Percentiles rank a stretch among this genome's conserved stretches.
These are phyloP conservation scores for Erpetoichthys calabaricus DNA, from an alignment of 2,797 vertebrate genomes.

Conservation along the genomic window DNA sequence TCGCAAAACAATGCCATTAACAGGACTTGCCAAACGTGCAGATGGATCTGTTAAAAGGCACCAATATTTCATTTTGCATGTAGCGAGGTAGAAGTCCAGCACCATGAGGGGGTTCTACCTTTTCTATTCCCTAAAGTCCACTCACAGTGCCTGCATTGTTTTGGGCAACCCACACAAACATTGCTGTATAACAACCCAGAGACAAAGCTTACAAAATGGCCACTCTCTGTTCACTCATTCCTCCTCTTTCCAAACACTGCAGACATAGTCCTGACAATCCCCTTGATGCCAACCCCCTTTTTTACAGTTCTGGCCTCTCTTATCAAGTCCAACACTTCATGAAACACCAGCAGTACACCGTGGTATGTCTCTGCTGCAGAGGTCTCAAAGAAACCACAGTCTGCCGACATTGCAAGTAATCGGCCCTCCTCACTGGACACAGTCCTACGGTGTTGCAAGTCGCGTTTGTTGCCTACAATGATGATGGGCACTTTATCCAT, in stretches of 20 bases:
- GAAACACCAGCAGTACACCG: conserved; percentile 50
- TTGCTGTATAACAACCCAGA: no score
- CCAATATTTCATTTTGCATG: no score
- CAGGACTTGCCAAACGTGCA: no score
- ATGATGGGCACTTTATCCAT: conserved; percentile 30
- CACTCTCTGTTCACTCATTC: conserved; percentile 27
- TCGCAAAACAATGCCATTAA: no score
- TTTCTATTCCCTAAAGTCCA: no score
- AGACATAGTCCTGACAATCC: conserved; percentile 56
- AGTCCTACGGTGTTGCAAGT: conserved; percentile 51
- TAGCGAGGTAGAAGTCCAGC: no score
- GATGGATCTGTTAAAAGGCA: no score
- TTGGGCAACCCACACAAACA: no score
- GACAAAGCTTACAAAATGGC: no score
- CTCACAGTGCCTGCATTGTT: no score
- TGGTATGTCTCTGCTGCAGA: conserved; percentile 62
- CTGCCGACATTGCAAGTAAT: conserved; percentile 41
- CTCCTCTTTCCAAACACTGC: conserved; percentile 53
- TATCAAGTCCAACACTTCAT: conserved; percentile 47
- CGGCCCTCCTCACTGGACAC: conserved; percentile 55
- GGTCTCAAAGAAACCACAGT: conserved; percentile 59
- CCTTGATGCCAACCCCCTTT: conserved; percentile 35
- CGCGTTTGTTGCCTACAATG: conserved; percentile 59
- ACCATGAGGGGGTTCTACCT: no score
- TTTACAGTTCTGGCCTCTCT: conserved; percentile 33